A percentile compares a stretch with the other conserved stretches of the same genome.
phyloP scores from a whole-genome alignment of 2,113 vertebrate genomes.

The Sturnira hondurensis region DNA sequence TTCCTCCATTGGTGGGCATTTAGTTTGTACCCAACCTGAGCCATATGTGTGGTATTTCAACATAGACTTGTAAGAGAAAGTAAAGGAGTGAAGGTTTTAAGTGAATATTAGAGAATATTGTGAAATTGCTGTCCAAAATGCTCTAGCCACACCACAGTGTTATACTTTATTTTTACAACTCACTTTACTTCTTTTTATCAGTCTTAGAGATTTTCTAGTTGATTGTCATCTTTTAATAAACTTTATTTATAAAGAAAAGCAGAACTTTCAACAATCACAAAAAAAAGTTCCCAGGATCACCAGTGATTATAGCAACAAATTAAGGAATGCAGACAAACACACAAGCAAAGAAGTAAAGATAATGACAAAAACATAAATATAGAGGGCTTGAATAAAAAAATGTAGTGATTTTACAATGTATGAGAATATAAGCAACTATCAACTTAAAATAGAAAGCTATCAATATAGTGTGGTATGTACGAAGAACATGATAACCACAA shows the following conservation, averaged over 20 bases:
- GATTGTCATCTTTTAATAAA: neutral
- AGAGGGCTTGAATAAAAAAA: neutral
- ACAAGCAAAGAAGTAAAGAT: neutral
- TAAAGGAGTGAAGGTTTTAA: neutral
- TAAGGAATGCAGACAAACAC: neutral
- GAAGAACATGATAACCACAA: neutral
- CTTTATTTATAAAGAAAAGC: neutral
- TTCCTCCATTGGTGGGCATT: no score
- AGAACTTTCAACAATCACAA: neutral
- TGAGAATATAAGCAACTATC: neutral
- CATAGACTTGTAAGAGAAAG: neutral
- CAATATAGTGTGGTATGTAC: neutral
- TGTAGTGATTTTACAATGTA: neutral
- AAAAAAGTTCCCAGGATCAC: neutral
- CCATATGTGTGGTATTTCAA: rapidly evolving
- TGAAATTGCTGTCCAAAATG: neutral
- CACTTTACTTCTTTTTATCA: no score
- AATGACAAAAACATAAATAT: neutral
- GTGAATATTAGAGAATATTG: neutral
- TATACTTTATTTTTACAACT: neutral
- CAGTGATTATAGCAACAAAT: neutral
- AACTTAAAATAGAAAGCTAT: neutral
- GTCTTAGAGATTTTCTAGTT: neutral
- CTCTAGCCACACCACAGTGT: neutral
- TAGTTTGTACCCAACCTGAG: neutral